Percentiles rank a stretch among this genome's conserved stretches.
These are phyloP conservation scores for Aegotheles bennettii DNA, from an alignment of 2,113 vertebrate species.

Conservation along the genomic window DNA sequence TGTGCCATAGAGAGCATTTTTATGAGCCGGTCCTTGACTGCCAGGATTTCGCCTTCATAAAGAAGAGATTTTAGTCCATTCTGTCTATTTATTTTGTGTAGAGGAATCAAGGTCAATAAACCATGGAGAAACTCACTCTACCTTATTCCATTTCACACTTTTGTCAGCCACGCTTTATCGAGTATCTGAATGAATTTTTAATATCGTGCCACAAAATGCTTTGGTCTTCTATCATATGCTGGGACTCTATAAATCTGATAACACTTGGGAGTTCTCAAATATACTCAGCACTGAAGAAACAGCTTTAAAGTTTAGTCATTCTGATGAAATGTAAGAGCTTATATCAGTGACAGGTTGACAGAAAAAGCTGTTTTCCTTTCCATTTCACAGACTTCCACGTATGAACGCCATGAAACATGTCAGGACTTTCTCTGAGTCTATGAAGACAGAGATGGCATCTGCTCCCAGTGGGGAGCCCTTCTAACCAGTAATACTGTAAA, in stretches of 20 bases:
- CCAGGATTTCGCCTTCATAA: slow-evolving; percentile 74
- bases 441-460: slow-evolving; percentile 81
- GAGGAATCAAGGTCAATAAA: slow-evolving; percentile 79
- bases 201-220: slow-evolving; percentile 76
- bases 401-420: slow-evolving; percentile 84
- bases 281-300: slow-evolving; percentile 75
- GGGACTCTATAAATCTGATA: slow-evolving; percentile 79
- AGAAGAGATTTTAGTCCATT: slow-evolving; percentile 74
- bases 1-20: slow-evolving; percentile 68
- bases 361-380: slow-evolving; percentile 89
- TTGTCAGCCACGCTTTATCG: slow-evolving; percentile 77
- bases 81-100: slow-evolving; percentile 78
- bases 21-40: slow-evolving; percentile 69
- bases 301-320: slow-evolving; percentile 85
- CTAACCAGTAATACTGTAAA: slow-evolving; percentile 77
- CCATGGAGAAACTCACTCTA: slow-evolving; percentile 73
- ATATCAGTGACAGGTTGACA: slow-evolving; percentile 86
- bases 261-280: slow-evolving; percentile 80
- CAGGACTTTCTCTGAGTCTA: slow-evolving; percentile 79
- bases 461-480: slow-evolving; percentile 77
- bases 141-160: slow-evolving; percentile 71
- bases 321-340: slow-evolving; percentile 84
- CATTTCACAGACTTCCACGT: slow-evolving; percentile 85
- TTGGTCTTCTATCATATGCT: slow-evolving; percentile 76
- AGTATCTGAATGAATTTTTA: slow-evolving; percentile 80